These are phyloP conservation scores for Myopa testacea DNA, from an alignment of 2,888 invertebrate genomes.

Conservation along the genomic window DNA sequence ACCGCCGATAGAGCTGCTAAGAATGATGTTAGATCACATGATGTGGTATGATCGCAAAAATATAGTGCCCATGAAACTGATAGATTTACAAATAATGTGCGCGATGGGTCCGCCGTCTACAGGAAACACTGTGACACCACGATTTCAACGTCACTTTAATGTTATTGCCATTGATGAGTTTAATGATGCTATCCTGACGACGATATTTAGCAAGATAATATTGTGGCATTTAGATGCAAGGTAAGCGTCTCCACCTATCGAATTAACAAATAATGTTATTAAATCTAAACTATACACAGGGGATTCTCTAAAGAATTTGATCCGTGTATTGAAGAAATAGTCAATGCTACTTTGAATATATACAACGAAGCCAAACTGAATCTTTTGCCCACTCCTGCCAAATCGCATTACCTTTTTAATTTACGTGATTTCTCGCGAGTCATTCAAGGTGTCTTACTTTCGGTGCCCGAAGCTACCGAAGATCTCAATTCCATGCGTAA, in stretches of 20 bases:
- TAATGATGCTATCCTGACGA: slow-evolving; percentile 82
- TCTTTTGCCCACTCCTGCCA: slow-evolving; percentile 90
- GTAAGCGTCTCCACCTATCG: slow-evolving; percentile 66
- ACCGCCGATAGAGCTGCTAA: slow-evolving; percentile 90
- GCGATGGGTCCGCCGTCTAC: slow-evolving; percentile 87
- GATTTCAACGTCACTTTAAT: slow-evolving; percentile 89
- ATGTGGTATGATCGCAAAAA: slow-evolving; percentile 92
- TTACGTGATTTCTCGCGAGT: slow-evolving; percentile 94
- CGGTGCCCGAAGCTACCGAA: slow-evolving; percentile 92
- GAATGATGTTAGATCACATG: slow-evolving; percentile 91
- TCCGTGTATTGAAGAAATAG: slow-evolving; percentile 90
- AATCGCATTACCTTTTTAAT: slow-evolving; percentile 95
- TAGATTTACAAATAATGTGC: slow-evolving; percentile 88
- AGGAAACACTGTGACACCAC: slow-evolving; percentile 85
- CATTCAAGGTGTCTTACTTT: slow-evolving; percentile 89
- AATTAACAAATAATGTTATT: neutral
- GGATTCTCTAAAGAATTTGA: slow-evolving; percentile 96
- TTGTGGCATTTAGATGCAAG: slow-evolving; percentile 96
- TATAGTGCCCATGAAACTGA: slow-evolving; percentile 80
- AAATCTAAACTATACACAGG: slow-evolving; percentile 67
- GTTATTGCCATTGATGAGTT: slow-evolving; percentile 90
- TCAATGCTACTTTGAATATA: slow-evolving; percentile 85
- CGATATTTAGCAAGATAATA: slow-evolving; percentile 90
- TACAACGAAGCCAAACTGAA: slow-evolving; percentile 86
- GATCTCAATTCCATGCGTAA: slow-evolving; percentile 87